Conservation (phyloP, 2,888 invertebrate genomes). For the Julus scanicus region DNA sequence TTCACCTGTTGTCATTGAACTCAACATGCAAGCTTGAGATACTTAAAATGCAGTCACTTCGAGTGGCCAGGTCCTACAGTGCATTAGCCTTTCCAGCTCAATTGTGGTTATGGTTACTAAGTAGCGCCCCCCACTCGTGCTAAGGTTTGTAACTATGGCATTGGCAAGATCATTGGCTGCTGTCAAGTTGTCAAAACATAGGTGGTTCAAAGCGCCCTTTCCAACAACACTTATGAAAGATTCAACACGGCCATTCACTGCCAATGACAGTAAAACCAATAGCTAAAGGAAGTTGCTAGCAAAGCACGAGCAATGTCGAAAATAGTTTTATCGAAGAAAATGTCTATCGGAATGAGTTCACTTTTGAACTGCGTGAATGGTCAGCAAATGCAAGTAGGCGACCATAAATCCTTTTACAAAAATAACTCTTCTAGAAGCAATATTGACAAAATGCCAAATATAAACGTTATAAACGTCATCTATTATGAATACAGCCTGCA, state of each 20-base stretch:
- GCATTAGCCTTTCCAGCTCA: neutral
- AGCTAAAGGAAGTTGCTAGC: neutral
- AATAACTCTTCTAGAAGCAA: neutral
- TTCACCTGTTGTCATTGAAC: neutral
- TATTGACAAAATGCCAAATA: neutral
- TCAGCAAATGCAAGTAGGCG: too few species aligned
- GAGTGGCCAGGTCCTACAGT: neutral
- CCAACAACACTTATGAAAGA: neutral
- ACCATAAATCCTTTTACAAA: too few species aligned
- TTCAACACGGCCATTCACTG: neutral
- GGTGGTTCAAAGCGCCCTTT: neutral
- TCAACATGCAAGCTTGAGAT: neutral
- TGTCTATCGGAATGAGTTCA: neutral
- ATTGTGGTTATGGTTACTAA: constrained; percentile 12
- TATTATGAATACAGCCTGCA: too few species aligned
- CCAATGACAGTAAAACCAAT: neutral
- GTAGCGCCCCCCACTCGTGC: neutral
- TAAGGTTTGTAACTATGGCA: neutral
- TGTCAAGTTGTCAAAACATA: neutral
- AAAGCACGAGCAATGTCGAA: neutral
- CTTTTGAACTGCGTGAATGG: neutral
- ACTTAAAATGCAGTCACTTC: constrained; percentile 4
- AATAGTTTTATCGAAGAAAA: neutral
- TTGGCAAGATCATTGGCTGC: neutral
- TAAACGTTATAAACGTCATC: neutral